Evolutionary conservation across 2,113 vertebrate genomes (phyloP).

Genomic region (Nesogale talazaci): DNA sequence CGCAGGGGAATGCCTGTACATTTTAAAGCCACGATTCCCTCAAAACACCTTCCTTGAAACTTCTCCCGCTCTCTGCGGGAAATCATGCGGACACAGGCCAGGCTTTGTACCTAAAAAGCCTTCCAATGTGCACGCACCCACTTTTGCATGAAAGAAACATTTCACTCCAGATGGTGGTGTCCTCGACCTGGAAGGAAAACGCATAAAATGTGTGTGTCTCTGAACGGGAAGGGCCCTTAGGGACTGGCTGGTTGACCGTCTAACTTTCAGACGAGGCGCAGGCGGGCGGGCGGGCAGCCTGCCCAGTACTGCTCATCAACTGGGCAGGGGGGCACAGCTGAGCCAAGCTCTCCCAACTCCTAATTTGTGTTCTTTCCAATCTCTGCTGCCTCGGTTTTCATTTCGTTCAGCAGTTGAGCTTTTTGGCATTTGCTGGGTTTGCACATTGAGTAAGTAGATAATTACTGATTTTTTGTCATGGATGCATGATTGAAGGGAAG

Average conservation of each 20-base stretch:
- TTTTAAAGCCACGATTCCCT: not conserved
- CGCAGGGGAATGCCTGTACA: not conserved
- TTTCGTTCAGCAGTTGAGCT: not conserved
- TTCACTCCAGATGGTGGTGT: not conserved
- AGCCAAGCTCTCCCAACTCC: not conserved
- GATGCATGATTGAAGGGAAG: constrained; percentile 6
- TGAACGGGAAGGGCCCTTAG: not conserved
- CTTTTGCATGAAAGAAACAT: not conserved
- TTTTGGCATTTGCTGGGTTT: not conserved
- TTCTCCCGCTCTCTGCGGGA: not conserved
- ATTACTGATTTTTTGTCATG: not conserved
- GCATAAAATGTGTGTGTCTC: not conserved
- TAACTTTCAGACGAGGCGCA: not conserved
- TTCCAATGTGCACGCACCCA: not conserved
- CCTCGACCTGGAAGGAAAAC: not conserved
- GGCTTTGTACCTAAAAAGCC: not conserved
- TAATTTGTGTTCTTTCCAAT: not conserved
- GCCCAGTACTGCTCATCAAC: not conserved
- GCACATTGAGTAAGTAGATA: not conserved
- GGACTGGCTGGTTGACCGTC: not conserved
- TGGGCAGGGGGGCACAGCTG: not conserved
- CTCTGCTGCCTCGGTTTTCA: not conserved
- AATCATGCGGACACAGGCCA: not conserved
- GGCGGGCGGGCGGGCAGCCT: not conserved
- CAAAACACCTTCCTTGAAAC: not conserved